Base-by-base conservation (phyloP, 2,113 vertebrate species). In the Corvus hawaiiensis region DNA sequence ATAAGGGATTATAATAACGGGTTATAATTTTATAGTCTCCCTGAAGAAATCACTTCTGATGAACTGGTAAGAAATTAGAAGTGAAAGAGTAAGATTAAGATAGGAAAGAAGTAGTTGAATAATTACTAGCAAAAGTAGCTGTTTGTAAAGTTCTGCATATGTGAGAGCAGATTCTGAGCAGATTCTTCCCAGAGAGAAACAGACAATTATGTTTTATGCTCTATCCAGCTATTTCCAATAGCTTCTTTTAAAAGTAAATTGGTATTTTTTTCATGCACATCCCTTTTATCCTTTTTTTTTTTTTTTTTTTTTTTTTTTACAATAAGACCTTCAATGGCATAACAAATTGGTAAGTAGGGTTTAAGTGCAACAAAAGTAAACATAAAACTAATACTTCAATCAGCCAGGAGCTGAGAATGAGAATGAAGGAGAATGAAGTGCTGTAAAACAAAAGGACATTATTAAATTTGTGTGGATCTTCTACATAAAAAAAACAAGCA, bases 151-250 rank as follows among this genome's bases (percentile, higher is more conserved):
- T 49, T 85, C 71, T 85, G 15, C 32, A 32, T 35, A 37, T 0
- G 0, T 26, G 26, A 62, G 9, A 85, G 7, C 1, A 7, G 9
- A 21, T 56, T 79, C 4, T 9, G 9, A 85, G 7, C 1, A 7
- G 9, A 21, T 56, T 79, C 4, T 9, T 76, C 5, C 49, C 9
- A 26, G 5, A 56, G 9, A 73, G 21, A 55, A 94, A 73, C 0
- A 62, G 11, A 46, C 3, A 27, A 79, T 83, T 82, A 69, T 6
- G 5, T 63, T 81, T 69, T 52, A 67, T 75, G 56, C 16, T 37
- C 14, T 73, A 56, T 28, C 16, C 13, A 77, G 21, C 30, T 1
- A 46, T 77, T 87, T 93, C 68, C 32, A 77, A 44, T 32, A 68
- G 6, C 22, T 77, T 56, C 11, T 81, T 93, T 72, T 61, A 75